These are phyloP conservation scores for Drosophila pectinifera DNA, from an alignment of 1,140 invertebrate species.

Conservation along the genomic window DNA sequence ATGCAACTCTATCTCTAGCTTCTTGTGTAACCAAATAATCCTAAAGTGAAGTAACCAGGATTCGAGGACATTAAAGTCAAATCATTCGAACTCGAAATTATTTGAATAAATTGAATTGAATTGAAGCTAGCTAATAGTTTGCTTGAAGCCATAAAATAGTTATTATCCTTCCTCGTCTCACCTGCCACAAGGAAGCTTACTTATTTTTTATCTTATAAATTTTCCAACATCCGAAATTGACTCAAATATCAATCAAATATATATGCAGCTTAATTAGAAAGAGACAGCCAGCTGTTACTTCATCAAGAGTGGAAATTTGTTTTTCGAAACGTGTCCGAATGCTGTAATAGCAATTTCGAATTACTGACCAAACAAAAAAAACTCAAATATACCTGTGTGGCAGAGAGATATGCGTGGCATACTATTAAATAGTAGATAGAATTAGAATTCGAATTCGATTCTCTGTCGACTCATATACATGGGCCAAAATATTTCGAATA, in stretches of 20 bases:
- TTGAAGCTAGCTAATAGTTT: no score
- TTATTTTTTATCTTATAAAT: not conserved
- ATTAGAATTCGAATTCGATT: constrained; percentile 44
- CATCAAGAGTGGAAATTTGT: constrained; percentile 37
- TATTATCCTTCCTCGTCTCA: constrained; percentile 1
- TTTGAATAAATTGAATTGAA: not conserved
- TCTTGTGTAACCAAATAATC: constrained; percentile 34
- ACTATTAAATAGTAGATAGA: constrained; percentile 47
- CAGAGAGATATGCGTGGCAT: constrained; percentile 62
- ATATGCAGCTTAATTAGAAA: constrained; percentile 25
- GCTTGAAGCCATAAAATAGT: no score
- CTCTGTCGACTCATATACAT: constrained; percentile 52
- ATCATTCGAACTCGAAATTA: not conserved
- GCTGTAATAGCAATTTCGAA: constrained; percentile 68
- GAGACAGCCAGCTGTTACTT: constrained; percentile 58
- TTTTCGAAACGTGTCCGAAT: constrained; percentile 29
- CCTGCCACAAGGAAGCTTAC: not conserved
- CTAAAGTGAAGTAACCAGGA: constrained; percentile 24
- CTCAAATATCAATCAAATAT: constrained; percentile 25
- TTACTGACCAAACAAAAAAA: constrained; percentile 72
- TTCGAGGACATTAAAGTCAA: constrained; percentile 2
- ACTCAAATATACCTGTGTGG: constrained; percentile 63
- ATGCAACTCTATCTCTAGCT: constrained; percentile 14
- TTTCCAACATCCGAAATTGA: not conserved
- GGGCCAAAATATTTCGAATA: constrained; percentile 75